phyloP scores from a whole-genome alignment of 2,113 vertebrate species.

The Rhabdornis inornatus region DNA sequence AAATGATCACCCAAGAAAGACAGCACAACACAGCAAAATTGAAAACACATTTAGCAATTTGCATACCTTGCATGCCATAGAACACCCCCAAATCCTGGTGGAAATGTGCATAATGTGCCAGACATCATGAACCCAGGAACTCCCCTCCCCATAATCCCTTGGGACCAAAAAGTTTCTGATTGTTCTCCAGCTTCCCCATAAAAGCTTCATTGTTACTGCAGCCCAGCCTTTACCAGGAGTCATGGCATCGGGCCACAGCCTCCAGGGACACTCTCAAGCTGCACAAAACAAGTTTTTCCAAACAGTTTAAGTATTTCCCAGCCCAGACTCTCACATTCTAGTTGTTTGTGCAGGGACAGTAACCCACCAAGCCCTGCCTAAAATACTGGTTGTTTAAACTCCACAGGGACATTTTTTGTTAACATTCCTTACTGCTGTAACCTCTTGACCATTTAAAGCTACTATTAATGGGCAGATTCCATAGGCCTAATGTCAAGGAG shows the following conservation, averaged over 20 bases:
- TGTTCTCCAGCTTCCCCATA: conserved; percentile 66
- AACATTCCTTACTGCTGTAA: conserved; percentile 35
- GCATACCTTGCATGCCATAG: conserved; percentile 55
- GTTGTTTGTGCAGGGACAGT: conserved; percentile 66
- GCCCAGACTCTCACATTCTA: conserved; percentile 61
- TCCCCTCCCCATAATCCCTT: conserved; percentile 64
- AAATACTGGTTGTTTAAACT: conserved; percentile 58
- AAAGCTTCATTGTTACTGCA: conserved; percentile 66
- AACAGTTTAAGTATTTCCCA: conserved; percentile 66
- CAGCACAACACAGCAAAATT: conserved; percentile 11
- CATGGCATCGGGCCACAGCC: conserved; percentile 62
- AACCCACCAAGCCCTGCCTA: conserved; percentile 58
- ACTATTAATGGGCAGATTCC: conserved; percentile 41
- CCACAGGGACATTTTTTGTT: conserved; percentile 50
- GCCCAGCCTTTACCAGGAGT: conserved; percentile 64
- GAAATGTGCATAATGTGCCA: conserved; percentile 59
- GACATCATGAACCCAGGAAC: conserved; percentile 70
- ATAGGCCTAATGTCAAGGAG: conserved; percentile 14
- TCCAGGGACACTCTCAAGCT: conserved; percentile 64
- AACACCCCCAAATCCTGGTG: conserved; percentile 68
- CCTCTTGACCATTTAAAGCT: conserved; percentile 49
- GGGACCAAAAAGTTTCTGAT: conserved; percentile 51
- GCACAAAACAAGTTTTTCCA: conserved; percentile 66
- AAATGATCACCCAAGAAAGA: conserved; percentile 25
- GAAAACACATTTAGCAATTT: conserved; percentile 58